These are phyloP conservation scores for Alligator sinensis DNA, from an alignment of 2,113 vertebrate species.

Conservation along the genomic window DNA sequence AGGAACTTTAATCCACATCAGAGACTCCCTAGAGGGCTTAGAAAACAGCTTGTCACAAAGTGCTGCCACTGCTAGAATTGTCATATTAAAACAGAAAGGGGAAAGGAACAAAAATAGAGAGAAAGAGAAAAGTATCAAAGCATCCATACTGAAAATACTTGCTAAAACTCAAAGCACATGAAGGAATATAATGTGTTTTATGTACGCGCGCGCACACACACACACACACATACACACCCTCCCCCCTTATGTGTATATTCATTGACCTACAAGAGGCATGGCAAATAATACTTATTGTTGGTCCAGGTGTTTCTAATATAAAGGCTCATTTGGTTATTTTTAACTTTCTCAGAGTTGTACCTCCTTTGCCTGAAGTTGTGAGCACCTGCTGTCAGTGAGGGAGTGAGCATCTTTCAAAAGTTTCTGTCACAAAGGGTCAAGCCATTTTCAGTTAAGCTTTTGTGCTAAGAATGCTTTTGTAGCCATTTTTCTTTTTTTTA, in stretches of 20 bases:
- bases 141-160: neutral
- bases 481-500: neutral
- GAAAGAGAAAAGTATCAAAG: neutral
- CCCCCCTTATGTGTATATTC: constrained; percentile 6
- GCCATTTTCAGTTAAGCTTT: neutral
- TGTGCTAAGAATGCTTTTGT: neutral
- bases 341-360: neutral
- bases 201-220: neutral
- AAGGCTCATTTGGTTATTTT: neutral
- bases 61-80: neutral
- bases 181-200: constrained; percentile 24
- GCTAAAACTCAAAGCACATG: constrained; percentile 1
- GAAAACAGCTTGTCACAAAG: neutral
- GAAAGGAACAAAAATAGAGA: neutral
- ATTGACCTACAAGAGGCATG: neutral
- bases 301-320: neutral
- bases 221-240: too few species aligned
- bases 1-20: neutral
- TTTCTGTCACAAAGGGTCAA: neutral
- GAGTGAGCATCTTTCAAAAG: neutral
- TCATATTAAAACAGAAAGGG: constrained; percentile 38
- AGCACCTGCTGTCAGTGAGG: neutral
- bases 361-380: neutral
- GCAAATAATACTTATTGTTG: neutral
- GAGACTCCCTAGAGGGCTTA: neutral